Evolutionary conservation across 2,888 invertebrate genomes (phyloP).

Genomic region (Amphipyra tragopoginis): DNA sequence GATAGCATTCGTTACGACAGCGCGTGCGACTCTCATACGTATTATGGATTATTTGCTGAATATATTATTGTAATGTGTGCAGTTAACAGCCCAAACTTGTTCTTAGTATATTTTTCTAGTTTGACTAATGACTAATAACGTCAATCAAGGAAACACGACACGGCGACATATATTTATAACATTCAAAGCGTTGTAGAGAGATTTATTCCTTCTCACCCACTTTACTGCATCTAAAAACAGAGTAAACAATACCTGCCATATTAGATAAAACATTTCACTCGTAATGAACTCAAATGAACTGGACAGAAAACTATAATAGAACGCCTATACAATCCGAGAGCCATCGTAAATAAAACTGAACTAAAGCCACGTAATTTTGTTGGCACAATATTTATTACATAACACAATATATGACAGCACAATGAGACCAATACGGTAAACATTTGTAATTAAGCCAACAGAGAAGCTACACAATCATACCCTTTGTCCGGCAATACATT

Average conservation of each 20-base stretch:
- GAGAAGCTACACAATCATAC: constrained; percentile 72
- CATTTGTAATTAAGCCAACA: constrained; percentile 79
- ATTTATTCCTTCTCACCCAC: background rate
- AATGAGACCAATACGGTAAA: constrained; percentile 67
- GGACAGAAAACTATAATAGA: constrained; percentile 9
- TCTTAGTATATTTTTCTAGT: constrained; percentile 38
- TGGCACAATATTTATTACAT: constrained; percentile 56
- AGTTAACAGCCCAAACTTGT: constrained; percentile 51
- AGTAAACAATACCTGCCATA: constrained; percentile 9
- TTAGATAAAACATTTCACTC: constrained; percentile 11
- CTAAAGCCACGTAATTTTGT: constrained; percentile 48
- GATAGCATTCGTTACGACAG: constrained; percentile 79
- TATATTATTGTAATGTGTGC: constrained; percentile 66
- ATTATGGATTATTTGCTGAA: constrained; percentile 70
- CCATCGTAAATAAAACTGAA: constrained; percentile 42
- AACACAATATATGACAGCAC: constrained; percentile 65
- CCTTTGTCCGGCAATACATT: constrained; percentile 74
- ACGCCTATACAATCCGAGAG: constrained; percentile 6
- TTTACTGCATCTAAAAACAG: constrained; percentile 2
- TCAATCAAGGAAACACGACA: background rate
- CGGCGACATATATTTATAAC: background rate
- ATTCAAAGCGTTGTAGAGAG: background rate
- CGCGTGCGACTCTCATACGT: constrained; percentile 70
- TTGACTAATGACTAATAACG: constrained; percentile 2
- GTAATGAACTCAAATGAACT: constrained; percentile 18